Evolutionary conservation across 2,797 vertebrate genomes (phyloP).

Genomic region (Catostomus latipinnis): DNA sequence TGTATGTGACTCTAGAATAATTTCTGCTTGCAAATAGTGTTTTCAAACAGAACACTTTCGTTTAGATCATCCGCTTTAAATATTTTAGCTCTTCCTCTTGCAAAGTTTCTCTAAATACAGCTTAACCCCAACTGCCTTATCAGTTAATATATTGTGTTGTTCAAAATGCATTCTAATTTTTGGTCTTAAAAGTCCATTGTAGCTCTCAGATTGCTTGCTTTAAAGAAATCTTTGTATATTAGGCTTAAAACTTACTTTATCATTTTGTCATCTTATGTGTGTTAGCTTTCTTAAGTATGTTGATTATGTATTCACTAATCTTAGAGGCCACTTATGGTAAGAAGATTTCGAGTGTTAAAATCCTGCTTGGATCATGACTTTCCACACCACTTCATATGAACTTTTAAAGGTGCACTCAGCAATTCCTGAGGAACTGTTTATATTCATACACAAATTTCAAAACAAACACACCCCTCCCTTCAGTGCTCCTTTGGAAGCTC

Average conservation of each 20-base stretch:
- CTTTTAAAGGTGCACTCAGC: neutral
- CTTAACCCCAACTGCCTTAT: neutral
- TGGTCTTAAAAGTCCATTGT: neutral
- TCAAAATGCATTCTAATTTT: neutral
- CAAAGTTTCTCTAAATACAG: neutral
- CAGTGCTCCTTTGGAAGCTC: too few relatives aligned
- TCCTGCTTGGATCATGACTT: neutral
- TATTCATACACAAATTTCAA: too few relatives aligned
- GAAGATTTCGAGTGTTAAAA: slow-evolving; percentile 1
- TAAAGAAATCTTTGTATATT: neutral
- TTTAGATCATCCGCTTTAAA: neutral
- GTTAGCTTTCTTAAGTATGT: neutral
- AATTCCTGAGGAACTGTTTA: too few relatives aligned
- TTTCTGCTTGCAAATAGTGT: neutral
- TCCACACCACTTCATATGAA: neutral
- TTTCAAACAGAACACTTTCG: neutral
- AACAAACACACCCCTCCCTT: too few relatives aligned
- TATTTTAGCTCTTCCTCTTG: neutral
- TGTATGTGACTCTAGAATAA: neutral
- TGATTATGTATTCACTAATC: neutral
- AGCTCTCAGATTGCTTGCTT: neutral
- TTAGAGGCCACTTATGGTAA: neutral
- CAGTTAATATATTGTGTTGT: neutral
- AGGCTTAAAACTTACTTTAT: neutral
- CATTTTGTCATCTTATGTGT: neutral